These are phyloP conservation scores for Corythornis madagascariensis DNA, from an alignment of 2,113 vertebrate genomes.

Conservation along the genomic window DNA sequence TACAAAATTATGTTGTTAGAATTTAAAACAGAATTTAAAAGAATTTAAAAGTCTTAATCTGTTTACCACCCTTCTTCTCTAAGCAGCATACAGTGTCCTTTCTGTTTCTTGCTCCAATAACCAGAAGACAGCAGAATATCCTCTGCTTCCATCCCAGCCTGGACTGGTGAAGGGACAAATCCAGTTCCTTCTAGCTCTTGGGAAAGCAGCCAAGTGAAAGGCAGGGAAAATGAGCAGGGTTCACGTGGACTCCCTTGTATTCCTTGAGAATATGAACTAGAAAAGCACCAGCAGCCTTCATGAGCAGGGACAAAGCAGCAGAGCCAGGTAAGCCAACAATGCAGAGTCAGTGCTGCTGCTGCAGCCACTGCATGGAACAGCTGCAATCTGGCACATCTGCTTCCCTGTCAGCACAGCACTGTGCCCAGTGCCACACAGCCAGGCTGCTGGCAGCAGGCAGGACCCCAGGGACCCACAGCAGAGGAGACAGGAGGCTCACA, in stretches of 20 bases:
- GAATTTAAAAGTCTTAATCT: background rate
- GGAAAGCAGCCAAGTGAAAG: background rate
- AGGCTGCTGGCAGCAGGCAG: background rate
- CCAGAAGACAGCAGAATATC: background rate
- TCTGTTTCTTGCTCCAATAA: background rate
- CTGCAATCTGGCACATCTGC: background rate
- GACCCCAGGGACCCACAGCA: background rate
- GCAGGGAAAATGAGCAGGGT: background rate
- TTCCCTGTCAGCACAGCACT: accelerated
- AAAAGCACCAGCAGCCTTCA: background rate
- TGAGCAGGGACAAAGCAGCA: background rate
- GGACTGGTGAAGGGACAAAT: background rate
- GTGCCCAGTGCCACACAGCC: too few species aligned
- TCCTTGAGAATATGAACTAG: background rate
- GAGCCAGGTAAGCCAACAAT: background rate
- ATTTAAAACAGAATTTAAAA: too few species aligned
- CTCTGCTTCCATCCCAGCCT: background rate
- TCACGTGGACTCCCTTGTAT: background rate
- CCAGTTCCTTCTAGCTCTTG: background rate
- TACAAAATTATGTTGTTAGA: background rate
- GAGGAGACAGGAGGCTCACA: background rate
- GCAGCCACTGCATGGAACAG: background rate
- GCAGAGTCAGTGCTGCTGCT: background rate
- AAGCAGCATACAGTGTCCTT: background rate
- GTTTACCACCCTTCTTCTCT: background rate